Percentiles rank a stretch among this genome's conserved stretches.
Evolutionary conservation across 2,797 vertebrate genomes (phyloP).

Genomic region (Austrolebias charrua): DNA sequence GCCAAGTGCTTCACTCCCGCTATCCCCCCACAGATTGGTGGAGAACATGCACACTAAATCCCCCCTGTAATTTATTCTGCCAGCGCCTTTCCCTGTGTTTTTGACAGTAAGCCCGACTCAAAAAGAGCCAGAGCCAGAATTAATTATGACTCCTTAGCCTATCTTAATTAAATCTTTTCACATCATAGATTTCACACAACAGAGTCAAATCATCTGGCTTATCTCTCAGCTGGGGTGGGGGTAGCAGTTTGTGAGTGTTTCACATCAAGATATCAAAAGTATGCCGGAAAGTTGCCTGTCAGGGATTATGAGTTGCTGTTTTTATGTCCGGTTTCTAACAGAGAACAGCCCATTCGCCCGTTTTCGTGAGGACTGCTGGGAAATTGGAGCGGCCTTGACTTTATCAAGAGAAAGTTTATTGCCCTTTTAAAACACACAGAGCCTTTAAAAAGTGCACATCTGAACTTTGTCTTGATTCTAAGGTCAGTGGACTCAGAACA

Average conservation of each 20-base stretch:
- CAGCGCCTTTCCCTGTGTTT: constrained; percentile 66
- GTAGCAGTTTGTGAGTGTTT: constrained; percentile 42
- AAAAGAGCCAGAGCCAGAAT: constrained; percentile 66
- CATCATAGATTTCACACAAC: constrained; percentile 81
- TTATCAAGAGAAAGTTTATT: constrained; percentile 68
- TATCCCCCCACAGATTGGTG: constrained; percentile 21
- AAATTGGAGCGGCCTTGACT: constrained; percentile 47
- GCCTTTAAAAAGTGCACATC: constrained; percentile 31
- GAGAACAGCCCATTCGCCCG: constrained; percentile 40
- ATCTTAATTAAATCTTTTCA: constrained; percentile 88
- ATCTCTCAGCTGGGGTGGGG: constrained; percentile 54
- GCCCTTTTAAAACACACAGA: constrained; percentile 71
- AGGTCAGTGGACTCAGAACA: constrained; percentile 22
- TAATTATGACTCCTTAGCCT: constrained; percentile 79
- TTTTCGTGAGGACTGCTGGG: constrained; percentile 14
- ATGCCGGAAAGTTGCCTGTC: constrained; percentile 53
- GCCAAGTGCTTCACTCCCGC: constrained; percentile 29
- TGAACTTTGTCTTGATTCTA: constrained; percentile 47
- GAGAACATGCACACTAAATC: constrained; percentile 10
- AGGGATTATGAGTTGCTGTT: constrained; percentile 54
- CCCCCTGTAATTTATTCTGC: constrained; percentile 74
- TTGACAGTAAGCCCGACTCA: constrained; percentile 73
- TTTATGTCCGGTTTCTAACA: constrained; percentile 45
- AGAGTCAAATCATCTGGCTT: constrained; percentile 74
- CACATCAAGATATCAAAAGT: constrained; percentile 74